Percentiles rank a stretch among this genome's conserved stretches.
Evolutionary conservation across 1,140 invertebrate species (phyloP).

Genomic region (Drosophila obscura): DNA sequence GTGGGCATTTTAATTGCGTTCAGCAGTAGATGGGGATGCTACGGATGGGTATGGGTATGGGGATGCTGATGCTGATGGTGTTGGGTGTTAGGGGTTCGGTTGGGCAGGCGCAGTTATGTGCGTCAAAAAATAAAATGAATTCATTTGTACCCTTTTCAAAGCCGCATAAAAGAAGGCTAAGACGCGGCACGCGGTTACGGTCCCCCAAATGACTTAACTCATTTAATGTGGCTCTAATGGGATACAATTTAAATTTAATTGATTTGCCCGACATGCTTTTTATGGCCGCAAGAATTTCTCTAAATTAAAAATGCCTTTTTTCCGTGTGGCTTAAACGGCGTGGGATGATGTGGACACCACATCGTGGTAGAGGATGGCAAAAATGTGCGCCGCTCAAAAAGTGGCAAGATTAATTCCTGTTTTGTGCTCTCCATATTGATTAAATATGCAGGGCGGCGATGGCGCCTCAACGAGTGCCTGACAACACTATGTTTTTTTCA

Average conservation of each 20-base stretch:
- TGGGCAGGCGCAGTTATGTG: slow-evolving; percentile 48
- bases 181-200: slow-evolving; percentile 42
- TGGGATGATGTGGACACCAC: neutral
- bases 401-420: slow-evolving; percentile 74
- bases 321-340: slow-evolving; percentile 1
- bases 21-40: slow-evolving; percentile 4
- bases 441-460: slow-evolving; percentile 70
- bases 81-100: neutral
- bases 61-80: neutral
- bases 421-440: slow-evolving; percentile 70
- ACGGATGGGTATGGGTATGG: neutral
- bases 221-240: slow-evolving; percentile 82
- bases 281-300: slow-evolving; percentile 74
- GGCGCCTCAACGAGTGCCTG: slow-evolving; percentile 60
- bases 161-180: slow-evolving; percentile 70
- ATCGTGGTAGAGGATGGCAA: slow-evolving; percentile 3
- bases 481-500: slow-evolving; percentile 69
- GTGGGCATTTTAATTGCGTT: slow-evolving; percentile 82
- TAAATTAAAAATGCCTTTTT: slow-evolving; percentile 73
- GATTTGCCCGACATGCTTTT: slow-evolving; percentile 76
- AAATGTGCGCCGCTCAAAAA: slow-evolving; percentile 59
- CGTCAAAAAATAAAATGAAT: slow-evolving; percentile 82
- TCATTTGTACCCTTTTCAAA: slow-evolving; percentile 81
- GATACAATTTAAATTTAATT: slow-evolving; percentile 83
- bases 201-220: slow-evolving; percentile 75